phyloP scores from a whole-genome alignment of 23 tunicate genomes.

The Halocynthia aurantium region DNA sequence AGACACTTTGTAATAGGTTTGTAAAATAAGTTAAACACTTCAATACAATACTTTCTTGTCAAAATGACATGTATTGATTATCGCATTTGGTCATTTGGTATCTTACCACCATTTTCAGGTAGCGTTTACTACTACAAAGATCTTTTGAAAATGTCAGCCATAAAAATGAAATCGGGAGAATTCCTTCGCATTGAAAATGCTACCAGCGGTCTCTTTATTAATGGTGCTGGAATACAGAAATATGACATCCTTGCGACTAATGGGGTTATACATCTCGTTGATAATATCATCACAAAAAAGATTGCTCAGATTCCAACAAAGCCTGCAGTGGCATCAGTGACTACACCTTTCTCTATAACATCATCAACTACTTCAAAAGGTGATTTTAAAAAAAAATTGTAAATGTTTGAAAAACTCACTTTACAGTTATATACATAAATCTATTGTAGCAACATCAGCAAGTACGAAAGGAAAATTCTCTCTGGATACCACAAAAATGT shows the following conservation, averaged over 20 bases:
- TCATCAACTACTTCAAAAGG: no score
- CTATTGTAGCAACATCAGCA: not conserved
- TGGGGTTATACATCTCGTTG: conserved; percentile 58
- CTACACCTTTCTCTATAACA: not conserved
- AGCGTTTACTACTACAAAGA: conserved; percentile 5
- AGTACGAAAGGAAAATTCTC: no score
- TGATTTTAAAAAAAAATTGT: no score
- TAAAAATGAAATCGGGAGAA: not conserved
- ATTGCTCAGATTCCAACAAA: not conserved
- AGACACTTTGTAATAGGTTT: conserved; percentile 16
- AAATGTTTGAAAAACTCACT: no score
- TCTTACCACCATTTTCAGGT: not conserved
- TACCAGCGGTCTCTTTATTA: conserved; percentile 37
- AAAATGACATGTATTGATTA: not conserved
- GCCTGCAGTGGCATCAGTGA: not conserved
- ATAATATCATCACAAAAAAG: conserved; percentile 28
- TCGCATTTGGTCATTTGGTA: not conserved
- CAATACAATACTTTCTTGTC: no score
- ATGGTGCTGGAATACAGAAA: conserved; percentile 27
- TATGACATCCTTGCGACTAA: conserved; percentile 73
- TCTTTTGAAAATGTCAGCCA: conserved; percentile 1
- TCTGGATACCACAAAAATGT: no score
- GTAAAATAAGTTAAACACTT: not conserved
- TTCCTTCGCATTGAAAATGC: conserved; percentile 25
- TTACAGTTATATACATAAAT: not conserved